These are phyloP conservation scores for Phrynocephalus versicolor DNA, from an alignment of 2,113 vertebrate species.

Conservation along the genomic window DNA sequence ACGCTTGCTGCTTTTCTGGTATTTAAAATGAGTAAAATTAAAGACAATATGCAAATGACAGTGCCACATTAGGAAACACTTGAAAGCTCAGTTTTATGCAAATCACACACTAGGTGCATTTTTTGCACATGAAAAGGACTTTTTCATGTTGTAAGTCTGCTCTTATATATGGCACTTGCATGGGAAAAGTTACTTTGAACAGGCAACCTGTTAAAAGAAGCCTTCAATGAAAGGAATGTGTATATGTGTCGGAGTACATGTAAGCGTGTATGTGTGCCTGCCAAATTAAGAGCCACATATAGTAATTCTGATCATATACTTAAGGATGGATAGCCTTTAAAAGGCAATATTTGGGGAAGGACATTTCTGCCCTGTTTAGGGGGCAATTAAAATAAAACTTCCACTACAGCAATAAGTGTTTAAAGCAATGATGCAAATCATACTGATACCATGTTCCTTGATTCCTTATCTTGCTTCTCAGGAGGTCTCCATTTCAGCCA, in stretches of 20 bases:
- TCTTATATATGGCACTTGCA: constrained; percentile 1
- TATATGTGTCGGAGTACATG: too few relatives aligned
- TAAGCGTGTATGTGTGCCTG: neutral
- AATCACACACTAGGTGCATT: neutral
- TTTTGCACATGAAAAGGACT: constrained; percentile 43
- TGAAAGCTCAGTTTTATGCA: constrained; percentile 35
- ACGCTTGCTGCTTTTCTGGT: neutral
- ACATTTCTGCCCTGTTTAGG: neutral
- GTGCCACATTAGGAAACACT: constrained; percentile 30
- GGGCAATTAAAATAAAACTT: neutral
- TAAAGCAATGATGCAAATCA: neutral
- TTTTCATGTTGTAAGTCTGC: neutral
- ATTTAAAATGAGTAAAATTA: constrained; percentile 45
- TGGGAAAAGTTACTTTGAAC: neutral
- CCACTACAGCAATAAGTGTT: neutral
- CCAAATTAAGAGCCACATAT: neutral
- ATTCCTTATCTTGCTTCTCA: neutral
- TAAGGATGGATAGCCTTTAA: neutral
- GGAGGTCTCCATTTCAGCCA: neutral
- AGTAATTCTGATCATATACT: neutral
- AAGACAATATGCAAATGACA: constrained; percentile 32
- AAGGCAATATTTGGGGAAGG: neutral
- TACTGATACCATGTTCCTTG: neutral
- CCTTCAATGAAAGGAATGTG: neutral
- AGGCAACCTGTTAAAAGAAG: neutral